Conservation (phyloP, 1,140 invertebrate genomes). For the Doryteuthis pealeii region DNA sequence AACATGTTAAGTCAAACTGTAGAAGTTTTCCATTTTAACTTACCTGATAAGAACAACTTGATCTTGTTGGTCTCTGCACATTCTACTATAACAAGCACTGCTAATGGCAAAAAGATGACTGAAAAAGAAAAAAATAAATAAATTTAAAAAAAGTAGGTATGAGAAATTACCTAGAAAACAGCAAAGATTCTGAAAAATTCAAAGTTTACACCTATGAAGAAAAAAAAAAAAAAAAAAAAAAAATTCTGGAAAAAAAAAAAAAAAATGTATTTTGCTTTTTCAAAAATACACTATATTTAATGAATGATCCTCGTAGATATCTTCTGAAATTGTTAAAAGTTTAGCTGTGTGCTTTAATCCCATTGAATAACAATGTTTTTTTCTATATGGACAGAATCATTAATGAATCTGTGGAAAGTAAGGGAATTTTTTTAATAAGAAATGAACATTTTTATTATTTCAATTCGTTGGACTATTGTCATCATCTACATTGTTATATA, state of each 20-base stretch:
- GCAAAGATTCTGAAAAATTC: background rate
- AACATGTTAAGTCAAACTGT: background rate
- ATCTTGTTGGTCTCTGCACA: conserved; percentile 63
- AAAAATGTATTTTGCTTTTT: too few species aligned
- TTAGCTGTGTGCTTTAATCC: too few species aligned
- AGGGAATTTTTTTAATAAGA: conserved; percentile 5
- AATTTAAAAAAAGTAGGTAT: conserved; percentile 3
- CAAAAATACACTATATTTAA: background rate
- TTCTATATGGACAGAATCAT: too few species aligned
- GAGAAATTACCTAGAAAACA: background rate
- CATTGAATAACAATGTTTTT: too few species aligned
- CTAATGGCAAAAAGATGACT: conserved; percentile 92
- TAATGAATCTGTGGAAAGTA: background rate
- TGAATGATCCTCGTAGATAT: background rate
- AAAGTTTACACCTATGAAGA: background rate
- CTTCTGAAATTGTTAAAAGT: background rate
- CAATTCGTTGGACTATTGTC: too few species aligned
- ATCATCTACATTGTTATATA: too few species aligned
- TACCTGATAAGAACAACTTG: conserved; percentile 86
- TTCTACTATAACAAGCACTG: conserved; percentile 82
- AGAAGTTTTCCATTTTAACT: too few species aligned
- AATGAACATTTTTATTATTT: too few species aligned
- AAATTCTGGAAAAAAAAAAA: too few species aligned
- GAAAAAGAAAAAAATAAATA: conserved; percentile 38
- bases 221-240: too few species aligned